Evolutionary conservation across 2,888 invertebrate species (phyloP).

Genomic region (Ichneumon xanthorius): DNA sequence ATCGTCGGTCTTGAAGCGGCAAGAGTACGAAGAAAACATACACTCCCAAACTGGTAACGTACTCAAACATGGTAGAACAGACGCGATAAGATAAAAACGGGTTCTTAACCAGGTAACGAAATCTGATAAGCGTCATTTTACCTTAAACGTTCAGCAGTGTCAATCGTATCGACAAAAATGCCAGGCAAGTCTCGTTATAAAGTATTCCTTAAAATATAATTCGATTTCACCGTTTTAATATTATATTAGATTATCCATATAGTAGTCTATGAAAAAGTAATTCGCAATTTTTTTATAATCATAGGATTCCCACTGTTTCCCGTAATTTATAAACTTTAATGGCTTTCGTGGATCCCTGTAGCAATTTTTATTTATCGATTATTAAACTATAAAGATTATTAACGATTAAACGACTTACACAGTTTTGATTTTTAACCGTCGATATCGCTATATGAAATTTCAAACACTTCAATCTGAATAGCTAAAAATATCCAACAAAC

Average conservation of each 20-base stretch:
- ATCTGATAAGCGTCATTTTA: conserved; percentile 72
- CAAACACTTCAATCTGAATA: no score
- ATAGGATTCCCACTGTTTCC: background rate
- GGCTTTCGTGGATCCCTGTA: no score
- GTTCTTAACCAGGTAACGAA: conserved; percentile 70
- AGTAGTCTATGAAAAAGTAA: background rate
- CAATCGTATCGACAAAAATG: conserved; percentile 69
- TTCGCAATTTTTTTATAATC: background rate
- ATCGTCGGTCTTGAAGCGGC: background rate
- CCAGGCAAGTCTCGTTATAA: conserved; percentile 70
- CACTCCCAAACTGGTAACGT: conserved; percentile 41
- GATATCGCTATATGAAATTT: no score
- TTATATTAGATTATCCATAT: background rate
- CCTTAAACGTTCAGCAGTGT: conserved; percentile 51
- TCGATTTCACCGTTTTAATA: background rate
- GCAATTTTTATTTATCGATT: background rate
- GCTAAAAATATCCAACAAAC: no score
- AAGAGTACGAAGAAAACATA: background rate
- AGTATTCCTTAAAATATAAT: background rate
- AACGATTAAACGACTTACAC: no score
- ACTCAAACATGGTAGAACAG: conserved; percentile 66
- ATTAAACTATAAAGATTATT: background rate
- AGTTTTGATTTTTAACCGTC: no score
- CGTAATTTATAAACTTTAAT: no score
- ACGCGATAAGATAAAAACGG: conserved; percentile 77